Evolutionary conservation across 2,797 vertebrate species (phyloP).

Genomic region (Buphagus erythrorhynchus): DNA sequence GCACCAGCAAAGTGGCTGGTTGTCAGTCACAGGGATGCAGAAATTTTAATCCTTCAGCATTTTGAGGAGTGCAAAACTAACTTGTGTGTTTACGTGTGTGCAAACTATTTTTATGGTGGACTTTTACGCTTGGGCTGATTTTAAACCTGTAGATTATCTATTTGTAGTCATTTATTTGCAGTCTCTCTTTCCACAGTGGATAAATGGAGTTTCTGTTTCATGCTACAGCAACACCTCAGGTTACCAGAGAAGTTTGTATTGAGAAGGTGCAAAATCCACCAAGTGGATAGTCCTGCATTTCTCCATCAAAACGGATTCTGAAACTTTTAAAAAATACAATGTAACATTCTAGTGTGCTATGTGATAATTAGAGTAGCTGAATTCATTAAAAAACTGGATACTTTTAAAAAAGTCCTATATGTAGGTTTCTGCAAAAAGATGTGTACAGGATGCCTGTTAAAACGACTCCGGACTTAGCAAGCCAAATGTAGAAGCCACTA

Average conservation of each 20-base stretch:
- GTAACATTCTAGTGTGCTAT: background rate
- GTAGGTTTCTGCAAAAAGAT: background rate
- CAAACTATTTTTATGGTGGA: background rate
- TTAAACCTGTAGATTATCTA: background rate
- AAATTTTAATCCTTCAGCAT: background rate
- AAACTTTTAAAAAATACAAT: background rate
- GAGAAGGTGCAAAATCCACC: background rate
- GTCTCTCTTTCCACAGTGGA: background rate
- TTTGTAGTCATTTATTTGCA: background rate
- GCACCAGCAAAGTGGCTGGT: background rate
- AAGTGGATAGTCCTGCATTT: background rate
- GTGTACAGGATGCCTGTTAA: background rate
- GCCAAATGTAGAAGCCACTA: background rate
- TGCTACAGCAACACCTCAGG: background rate
- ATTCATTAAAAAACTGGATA: background rate
- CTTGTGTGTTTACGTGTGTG: background rate
- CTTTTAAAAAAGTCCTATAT: background rate
- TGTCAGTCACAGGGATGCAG: background rate
- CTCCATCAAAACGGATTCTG: background rate
- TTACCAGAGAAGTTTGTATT: background rate
- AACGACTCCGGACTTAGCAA: background rate
- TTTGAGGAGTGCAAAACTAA: background rate
- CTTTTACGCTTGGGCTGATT: background rate
- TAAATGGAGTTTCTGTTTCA: background rate
- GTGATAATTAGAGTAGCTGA: background rate